Percentiles rank a stretch among this genome's conserved stretches.
Evolutionary conservation across 2,888 invertebrate species (phyloP).

Genomic region (Eurytoma adleriae): DNA sequence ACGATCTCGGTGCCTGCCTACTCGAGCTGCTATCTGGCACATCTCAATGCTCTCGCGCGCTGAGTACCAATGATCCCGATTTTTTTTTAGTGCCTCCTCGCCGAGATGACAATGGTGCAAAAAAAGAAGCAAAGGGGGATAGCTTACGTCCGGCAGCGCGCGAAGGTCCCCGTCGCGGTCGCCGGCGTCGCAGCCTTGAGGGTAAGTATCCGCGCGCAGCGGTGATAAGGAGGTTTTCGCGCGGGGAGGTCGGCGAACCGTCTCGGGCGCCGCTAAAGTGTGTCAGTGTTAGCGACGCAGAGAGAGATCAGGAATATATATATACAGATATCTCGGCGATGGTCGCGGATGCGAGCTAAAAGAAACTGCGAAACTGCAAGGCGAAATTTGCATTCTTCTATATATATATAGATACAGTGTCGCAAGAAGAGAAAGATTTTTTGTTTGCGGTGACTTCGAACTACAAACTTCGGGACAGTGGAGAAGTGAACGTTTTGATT

Average conservation of each 20-base stretch:
- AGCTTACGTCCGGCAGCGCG: conserved; percentile 33
- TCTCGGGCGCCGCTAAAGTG: conserved; percentile 25
- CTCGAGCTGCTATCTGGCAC: background rate
- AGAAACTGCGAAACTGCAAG: background rate
- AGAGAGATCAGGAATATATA: conserved; percentile 1
- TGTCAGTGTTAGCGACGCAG: conserved; percentile 35
- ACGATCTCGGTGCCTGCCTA: background rate
- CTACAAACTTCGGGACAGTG: no score
- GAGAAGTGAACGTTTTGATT: no score
- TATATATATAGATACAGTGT: background rate
- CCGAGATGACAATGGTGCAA: background rate
- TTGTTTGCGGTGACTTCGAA: no score
- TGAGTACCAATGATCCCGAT: no score
- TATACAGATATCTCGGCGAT: background rate
- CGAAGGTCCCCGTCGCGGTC: conserved; percentile 23
- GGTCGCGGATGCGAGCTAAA: background rate
- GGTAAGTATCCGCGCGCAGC: background rate
- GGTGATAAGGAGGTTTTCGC: conserved; percentile 21
- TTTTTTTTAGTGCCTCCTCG: background rate
- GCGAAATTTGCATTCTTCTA: background rate
- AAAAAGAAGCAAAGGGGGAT: conserved; percentile 4
- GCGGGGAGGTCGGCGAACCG: conserved; percentile 26
- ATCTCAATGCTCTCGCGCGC: background rate
- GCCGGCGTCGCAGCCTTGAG: background rate
- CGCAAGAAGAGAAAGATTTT: no score